phyloP scores from a whole-genome alignment of 2,888 invertebrate species.

The Dyspetes luteomarginatus region DNA sequence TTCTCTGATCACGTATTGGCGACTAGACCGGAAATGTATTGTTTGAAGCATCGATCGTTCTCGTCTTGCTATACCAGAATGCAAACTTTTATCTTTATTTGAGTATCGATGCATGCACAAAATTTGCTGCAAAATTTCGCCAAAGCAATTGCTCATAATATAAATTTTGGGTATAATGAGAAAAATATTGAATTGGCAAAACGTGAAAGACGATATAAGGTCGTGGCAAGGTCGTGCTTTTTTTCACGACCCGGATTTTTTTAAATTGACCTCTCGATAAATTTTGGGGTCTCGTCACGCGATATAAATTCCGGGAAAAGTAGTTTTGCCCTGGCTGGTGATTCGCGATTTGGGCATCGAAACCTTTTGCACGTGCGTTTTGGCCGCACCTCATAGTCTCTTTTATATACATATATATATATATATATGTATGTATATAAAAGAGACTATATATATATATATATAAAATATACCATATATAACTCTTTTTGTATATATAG shows the following conservation, averaged over 20 bases:
- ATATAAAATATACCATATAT: neutral
- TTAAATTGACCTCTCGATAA: conserved; percentile 72
- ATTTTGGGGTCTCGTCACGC: conserved; percentile 81
- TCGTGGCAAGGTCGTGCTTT: neutral
- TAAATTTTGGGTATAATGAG: neutral
- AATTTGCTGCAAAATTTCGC: neutral
- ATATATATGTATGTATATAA: conserved; percentile 6
- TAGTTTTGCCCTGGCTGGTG: conserved; percentile 75
- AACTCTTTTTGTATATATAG: neutral
- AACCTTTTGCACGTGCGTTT: conserved; percentile 66
- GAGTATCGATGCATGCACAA: too few species aligned
- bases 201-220: neutral
- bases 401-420: conserved; percentile 10
- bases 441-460: conserved; percentile 21
- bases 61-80: neutral
- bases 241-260: conserved; percentile 17
- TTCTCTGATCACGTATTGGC: neutral
- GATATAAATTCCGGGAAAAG: conserved; percentile 82
- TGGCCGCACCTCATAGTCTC: conserved; percentile 54
- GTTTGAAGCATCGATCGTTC: neutral
- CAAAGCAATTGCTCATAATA: neutral
- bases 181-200: neutral
- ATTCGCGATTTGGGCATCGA: conserved; percentile 62
- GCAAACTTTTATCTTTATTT: too few species aligned
- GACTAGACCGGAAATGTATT: neutral